Base-by-base conservation (phyloP, 2,113 vertebrate species). In the Casuarius casuarius region DNA sequence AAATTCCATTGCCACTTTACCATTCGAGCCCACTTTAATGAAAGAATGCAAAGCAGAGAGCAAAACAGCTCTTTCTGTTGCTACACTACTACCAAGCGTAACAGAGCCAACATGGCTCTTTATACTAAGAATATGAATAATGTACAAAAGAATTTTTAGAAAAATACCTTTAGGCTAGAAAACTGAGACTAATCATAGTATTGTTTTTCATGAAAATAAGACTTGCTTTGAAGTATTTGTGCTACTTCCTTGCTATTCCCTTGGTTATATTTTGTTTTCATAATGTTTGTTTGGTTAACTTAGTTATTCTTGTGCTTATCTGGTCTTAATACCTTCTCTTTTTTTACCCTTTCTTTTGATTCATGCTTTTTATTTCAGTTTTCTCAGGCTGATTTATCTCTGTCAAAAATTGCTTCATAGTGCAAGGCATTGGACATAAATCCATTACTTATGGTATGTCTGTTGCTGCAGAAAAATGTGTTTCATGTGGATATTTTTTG, bases 261-360 rank as follows among this genome's bases (percentile, higher is more conserved):
- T 96, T 96, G 94, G 78, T 73, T 94, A 91, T 97, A 92, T 96
- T 97, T 98, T 98, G 92, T 97, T 98, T 98, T 97, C 58, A 84
- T 94, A 97, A 98, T 95, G 71, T 97, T 98, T 97, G 96, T 96
- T 97, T 95, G 96, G 91, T 95, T 97, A 97, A 95, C 84, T 58
- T 94, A 33, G 17, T 81, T 95, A 95, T 96, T 97, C 97, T 94
- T 96, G 42, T 84, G 65, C 71, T 94, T 96, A 93, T 94, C 86
- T 94, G 49, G 65, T 95, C 75, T 95, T 94, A 56, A 89, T 93
- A 61, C 79, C 72, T 97, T 95, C 40, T 94, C 58, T 86, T 83
- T 71, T 5, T 2, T 4, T 3, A 4, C 9, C 6, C 16, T 49
- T 86, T 67, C 40, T 92, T 97, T 91, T 82, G 87, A 95, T 90